These are phyloP conservation scores for Trichosurus vulpecula DNA, from an alignment of 2,797 vertebrate species.

Conservation along the genomic window DNA sequence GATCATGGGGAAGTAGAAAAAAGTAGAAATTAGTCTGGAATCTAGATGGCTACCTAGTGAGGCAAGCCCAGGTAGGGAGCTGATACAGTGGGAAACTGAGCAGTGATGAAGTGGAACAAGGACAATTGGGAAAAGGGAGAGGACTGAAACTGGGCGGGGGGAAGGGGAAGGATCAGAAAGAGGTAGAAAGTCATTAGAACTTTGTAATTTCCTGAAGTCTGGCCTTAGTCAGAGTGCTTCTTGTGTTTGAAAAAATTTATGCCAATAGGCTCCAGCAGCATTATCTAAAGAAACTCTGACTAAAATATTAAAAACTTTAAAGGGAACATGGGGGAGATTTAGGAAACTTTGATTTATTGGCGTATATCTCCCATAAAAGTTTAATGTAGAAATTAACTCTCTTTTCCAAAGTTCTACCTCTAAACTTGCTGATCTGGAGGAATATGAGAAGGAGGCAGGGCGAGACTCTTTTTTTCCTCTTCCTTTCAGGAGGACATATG, in stretches of 20 bases:
- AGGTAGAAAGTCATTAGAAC: neutral
- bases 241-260: neutral
- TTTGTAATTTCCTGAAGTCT: neutral
- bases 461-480: neutral
- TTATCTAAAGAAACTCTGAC: neutral
- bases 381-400: neutral
- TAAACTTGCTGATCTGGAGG: neutral
- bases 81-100: neutral
- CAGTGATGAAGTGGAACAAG: neutral
- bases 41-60: neutral
- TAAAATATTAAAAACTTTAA: neutral
- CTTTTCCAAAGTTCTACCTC: neutral
- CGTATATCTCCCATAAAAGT: neutral
- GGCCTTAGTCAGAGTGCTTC: neutral
- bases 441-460: neutral
- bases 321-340: neutral
- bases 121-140: neutral
- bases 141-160: neutral
- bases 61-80: neutral
- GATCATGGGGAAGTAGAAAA: slow-evolving; percentile 5
- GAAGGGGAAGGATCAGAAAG: neutral
- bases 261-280: neutral
- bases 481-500: neutral
- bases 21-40: neutral
- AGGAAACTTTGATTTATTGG: neutral